phyloP scores from a whole-genome alignment of 2,888 invertebrate genomes.

The Eumerus sabulonum region DNA sequence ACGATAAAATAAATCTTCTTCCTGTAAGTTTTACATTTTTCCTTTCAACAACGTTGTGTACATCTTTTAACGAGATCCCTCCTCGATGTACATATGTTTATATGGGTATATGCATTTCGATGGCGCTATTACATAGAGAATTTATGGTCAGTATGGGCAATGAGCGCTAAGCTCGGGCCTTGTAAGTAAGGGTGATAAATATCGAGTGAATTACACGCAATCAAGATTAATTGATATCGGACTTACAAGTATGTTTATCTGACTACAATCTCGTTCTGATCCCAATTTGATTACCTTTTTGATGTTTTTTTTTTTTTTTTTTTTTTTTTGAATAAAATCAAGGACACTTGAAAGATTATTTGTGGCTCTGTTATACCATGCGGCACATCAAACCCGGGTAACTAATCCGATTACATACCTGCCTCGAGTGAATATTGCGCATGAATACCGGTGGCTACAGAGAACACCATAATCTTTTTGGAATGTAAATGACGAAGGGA shows the following conservation, averaged over 20 bases:
- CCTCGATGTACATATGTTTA: no score
- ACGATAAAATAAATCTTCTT: conserved; percentile 65
- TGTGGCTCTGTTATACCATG: conserved; percentile 25
- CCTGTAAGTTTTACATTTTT: conserved; percentile 26
- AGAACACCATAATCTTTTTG: no score
- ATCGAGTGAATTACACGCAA: conserved; percentile 55
- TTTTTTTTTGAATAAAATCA: background rate
- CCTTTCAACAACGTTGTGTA: background rate
- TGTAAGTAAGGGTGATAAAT: conserved; percentile 53
- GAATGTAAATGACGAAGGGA: no score
- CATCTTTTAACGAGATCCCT: conserved; percentile 7
- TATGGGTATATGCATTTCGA: background rate
- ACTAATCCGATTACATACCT: conserved; percentile 55
- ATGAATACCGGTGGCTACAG: no score
- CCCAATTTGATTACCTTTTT: conserved; percentile 22
- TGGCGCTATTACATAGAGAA: background rate
- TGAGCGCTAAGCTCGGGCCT: conserved; percentile 39
- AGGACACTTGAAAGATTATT: conserved; percentile 4
- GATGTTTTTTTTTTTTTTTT: conserved; percentile 4
- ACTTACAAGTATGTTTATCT: conserved; percentile 52
- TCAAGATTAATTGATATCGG: conserved; percentile 61
- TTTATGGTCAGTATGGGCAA: conserved; percentile 33
- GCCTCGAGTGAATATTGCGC: background rate
- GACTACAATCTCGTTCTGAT: no score
- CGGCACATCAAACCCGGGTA: conserved; percentile 45